Conservation (phyloP, 2,797 vertebrate species). For the Acipenser transmontanus region DNA sequence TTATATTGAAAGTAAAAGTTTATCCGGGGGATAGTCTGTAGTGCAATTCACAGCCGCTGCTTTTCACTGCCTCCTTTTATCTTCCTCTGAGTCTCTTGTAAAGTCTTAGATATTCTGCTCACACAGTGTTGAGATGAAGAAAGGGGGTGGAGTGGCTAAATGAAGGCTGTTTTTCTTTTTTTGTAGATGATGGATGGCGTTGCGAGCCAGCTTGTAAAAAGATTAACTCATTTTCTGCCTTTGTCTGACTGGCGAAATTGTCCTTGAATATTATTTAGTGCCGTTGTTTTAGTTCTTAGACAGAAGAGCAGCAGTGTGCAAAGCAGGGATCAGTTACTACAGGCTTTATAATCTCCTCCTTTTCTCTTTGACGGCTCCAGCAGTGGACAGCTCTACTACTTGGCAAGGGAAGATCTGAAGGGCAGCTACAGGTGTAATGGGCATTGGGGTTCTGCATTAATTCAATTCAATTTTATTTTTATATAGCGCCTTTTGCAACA, state of each 20-base stretch:
- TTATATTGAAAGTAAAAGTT: too few species aligned
- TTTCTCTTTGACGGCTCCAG: too few species aligned
- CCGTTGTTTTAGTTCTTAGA: slow-evolving; percentile 41
- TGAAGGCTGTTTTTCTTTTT: slow-evolving; percentile 31
- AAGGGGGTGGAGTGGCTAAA: slow-evolving; percentile 23
- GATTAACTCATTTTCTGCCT: slow-evolving; percentile 48
- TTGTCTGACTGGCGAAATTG: slow-evolving; percentile 42
- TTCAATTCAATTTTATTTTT: too few species aligned
- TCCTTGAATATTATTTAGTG: slow-evolving; percentile 56
- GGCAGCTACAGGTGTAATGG: too few species aligned
- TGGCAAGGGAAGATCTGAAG: too few species aligned
- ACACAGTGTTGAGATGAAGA: slow-evolving; percentile 22
- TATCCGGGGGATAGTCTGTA: too few species aligned
- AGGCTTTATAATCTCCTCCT: too few species aligned
- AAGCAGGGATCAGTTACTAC: too few species aligned
- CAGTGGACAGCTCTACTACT: too few species aligned
- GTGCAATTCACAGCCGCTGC: background rate
- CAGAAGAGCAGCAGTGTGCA: slow-evolving; percentile 18
- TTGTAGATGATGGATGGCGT: slow-evolving; percentile 35
- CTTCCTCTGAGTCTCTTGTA: slow-evolving; percentile 23
- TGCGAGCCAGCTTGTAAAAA: slow-evolving; percentile 52
- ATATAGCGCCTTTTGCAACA: too few species aligned
- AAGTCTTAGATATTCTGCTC: slow-evolving; percentile 20
- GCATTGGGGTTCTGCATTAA: too few species aligned
- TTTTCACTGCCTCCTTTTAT: slow-evolving; percentile 11